Evolutionary conservation across 2,888 invertebrate genomes (phyloP).

Genomic region (Vesta saturnalis): DNA sequence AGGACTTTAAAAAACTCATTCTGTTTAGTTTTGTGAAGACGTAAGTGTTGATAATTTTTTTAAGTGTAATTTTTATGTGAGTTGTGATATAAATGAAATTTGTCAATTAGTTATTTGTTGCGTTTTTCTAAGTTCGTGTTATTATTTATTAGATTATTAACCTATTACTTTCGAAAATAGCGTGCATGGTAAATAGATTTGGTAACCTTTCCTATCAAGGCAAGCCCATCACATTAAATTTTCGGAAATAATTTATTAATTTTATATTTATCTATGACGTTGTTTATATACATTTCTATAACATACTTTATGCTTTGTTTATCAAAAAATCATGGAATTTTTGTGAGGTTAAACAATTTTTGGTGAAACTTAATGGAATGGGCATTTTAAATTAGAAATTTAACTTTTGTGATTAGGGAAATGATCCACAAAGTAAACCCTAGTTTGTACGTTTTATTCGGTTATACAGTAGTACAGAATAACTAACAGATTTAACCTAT

Average conservation of each 20-base stretch:
- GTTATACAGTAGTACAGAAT: too few species aligned
- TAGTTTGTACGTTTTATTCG: too few species aligned
- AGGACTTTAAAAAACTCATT: not conserved
- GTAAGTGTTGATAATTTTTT: not conserved
- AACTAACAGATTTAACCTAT: too few species aligned
- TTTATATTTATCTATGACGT: not conserved
- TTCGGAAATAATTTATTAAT: constrained; percentile 17
- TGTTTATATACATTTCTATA: not conserved
- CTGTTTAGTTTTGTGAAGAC: constrained; percentile 2
- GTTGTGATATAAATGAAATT: not conserved
- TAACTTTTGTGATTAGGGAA: too few species aligned
- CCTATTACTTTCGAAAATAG: constrained; percentile 23
- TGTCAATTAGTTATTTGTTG: constrained; percentile 7
- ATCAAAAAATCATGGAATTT: too few species aligned
- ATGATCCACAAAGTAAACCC: too few species aligned
- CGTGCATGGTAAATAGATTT: constrained; percentile 16
- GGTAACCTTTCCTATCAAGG: constrained; percentile 22
- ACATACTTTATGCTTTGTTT: too few species aligned
- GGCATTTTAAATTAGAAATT: too few species aligned
- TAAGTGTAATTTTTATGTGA: not conserved
- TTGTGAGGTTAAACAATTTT: too few species aligned
- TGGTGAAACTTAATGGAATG: too few species aligned
- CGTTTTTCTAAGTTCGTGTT: constrained; percentile 1
- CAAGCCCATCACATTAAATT: constrained; percentile 12
- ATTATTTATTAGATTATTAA: constrained; percentile 17